A percentile compares a stretch with the other conserved stretches of the same genome.
These are phyloP conservation scores for Panurus biarmicus DNA, from an alignment of 2,113 vertebrate species.

Conservation along the genomic window DNA sequence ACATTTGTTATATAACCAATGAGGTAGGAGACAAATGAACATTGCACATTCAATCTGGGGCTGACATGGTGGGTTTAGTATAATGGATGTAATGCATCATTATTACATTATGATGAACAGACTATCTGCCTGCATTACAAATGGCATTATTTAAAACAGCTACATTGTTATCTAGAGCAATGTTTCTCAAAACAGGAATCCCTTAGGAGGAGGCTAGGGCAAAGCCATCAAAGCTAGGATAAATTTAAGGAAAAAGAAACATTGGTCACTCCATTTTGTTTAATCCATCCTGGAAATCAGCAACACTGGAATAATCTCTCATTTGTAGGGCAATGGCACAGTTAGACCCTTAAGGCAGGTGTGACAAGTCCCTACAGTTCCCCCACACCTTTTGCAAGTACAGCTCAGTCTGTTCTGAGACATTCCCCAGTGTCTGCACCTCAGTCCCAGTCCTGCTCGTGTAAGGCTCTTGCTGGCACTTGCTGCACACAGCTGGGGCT, in stretches of 20 bases:
- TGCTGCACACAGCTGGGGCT: not conserved
- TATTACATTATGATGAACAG: not conserved
- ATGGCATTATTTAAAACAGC: slow-evolving; percentile 1
- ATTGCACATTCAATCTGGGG: not conserved
- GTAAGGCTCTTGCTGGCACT: rapidly evolving
- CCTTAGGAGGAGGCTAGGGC: not conserved
- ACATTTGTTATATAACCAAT: not conserved
- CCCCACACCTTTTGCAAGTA: not conserved
- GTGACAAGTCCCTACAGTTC: not conserved
- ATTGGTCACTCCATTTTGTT: rapidly evolving
- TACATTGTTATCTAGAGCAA: not conserved
- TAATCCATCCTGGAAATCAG: not conserved
- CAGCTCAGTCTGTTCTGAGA: not conserved
- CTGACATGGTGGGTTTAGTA: not conserved
- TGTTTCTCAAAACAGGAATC: not conserved
- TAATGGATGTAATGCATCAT: not conserved
- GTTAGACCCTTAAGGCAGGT: not conserved
- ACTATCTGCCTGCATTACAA: not conserved
- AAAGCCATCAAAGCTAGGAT: not conserved
- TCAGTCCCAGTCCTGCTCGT: not conserved
- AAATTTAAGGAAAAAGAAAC: not conserved
- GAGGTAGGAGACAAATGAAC: not conserved
- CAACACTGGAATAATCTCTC: not conserved
- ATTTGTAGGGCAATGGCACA: not conserved
- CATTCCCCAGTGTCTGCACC: rapidly evolving